Evolutionary conservation across 92 coral and sea anemone species (phyloP).

Genomic region (Zoanthus sansibaricus): DNA sequence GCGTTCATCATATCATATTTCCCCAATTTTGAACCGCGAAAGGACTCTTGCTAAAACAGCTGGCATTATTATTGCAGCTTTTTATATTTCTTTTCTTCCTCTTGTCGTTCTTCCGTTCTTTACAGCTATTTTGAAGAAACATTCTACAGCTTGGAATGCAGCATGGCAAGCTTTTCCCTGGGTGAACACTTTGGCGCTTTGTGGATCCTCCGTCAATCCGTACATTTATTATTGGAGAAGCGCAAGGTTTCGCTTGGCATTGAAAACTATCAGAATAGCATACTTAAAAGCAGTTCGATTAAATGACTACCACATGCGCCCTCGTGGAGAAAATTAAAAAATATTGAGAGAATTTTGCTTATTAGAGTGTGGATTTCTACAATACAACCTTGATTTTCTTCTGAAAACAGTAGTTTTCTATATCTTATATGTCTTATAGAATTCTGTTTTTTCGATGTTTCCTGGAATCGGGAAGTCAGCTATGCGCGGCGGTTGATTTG

Average conservation of each 20-base stretch:
- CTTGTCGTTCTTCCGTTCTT: slow-evolving; percentile 74
- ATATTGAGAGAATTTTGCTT: neutral
- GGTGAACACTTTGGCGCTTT: slow-evolving; percentile 81
- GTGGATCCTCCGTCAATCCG: slow-evolving; percentile 77
- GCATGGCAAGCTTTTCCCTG: slow-evolving; percentile 78
- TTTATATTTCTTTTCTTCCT: slow-evolving; percentile 76
- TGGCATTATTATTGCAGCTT: slow-evolving; percentile 77
- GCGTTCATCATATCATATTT: slow-evolving; percentile 24
- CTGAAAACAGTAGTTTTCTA: too few species aligned
- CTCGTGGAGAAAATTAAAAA: neutral
- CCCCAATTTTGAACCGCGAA: slow-evolving; percentile 66
- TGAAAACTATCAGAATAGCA: slow-evolving; percentile 25
- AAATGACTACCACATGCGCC: neutral
- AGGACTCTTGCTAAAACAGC: slow-evolving; percentile 70
- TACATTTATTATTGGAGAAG: slow-evolving; percentile 88
- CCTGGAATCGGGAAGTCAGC: too few species aligned
- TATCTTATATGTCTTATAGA: too few species aligned
- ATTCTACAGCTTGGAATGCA: slow-evolving; percentile 25
- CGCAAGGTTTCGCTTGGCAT: slow-evolving; percentile 70
- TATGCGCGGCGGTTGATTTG: too few species aligned
- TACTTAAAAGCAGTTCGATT: neutral
- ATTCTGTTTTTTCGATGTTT: too few species aligned
- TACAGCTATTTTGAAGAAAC: slow-evolving; percentile 24
- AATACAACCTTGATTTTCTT: too few species aligned
- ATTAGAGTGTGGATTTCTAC: too few species aligned